Evolutionary conservation across 2,888 invertebrate species (phyloP).

Genomic region (Netelia melanura): DNA sequence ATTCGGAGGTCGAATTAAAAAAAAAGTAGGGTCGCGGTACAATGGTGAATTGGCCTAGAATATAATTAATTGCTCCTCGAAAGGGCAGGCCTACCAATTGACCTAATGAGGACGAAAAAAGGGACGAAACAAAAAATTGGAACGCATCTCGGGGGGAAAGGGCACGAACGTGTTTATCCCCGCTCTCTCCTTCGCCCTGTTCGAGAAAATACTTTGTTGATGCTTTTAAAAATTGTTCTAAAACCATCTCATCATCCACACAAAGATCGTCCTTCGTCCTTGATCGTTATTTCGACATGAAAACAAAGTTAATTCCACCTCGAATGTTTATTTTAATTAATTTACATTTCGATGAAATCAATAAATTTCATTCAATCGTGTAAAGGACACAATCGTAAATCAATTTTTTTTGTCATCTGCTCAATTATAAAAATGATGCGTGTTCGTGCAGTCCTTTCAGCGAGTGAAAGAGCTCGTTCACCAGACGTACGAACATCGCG

Average conservation of each 20-base stretch:
- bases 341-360: neutral
- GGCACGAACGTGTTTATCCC: neutral
- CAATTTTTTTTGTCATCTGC: no score
- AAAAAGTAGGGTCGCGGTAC: constrained; percentile 6
- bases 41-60: constrained; percentile 19
- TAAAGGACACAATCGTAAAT: no score
- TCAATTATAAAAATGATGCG: constrained; percentile 4
- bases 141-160: neutral
- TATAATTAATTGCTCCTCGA: constrained; percentile 28
- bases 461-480: neutral
- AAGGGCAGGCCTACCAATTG: constrained; percentile 34
- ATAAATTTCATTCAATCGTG: neutral
- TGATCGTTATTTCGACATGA: neutral
- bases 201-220: no score
- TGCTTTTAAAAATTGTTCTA: no score
- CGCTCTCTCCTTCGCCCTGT: no score
- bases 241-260: no score
- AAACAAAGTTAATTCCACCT: no score
- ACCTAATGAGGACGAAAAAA: constrained; percentile 31
- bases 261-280: neutral
- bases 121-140: constrained; percentile 1
- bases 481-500: neutral
- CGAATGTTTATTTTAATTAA: neutral
- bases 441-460: neutral
- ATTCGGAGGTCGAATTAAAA: neutral